These are phyloP conservation scores for Scaptomyza polygonia DNA, from an alignment of 2,888 invertebrate genomes.

Conservation along the genomic window DNA sequence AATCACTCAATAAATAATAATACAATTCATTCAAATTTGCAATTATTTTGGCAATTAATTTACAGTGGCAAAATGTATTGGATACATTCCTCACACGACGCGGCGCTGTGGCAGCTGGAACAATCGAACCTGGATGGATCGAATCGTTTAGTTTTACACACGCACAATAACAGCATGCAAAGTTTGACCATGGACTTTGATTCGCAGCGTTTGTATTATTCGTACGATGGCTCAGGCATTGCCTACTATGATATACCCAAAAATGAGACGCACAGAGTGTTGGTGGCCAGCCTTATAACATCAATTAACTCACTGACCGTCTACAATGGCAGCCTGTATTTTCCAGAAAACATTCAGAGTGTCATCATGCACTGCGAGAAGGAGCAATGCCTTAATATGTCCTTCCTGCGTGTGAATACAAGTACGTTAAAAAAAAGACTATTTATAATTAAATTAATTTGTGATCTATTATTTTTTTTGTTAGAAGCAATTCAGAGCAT, in stretches of 20 bases:
- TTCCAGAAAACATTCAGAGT: conserved; percentile 88
- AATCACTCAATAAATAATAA: neutral
- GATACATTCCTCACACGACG: conserved; percentile 85
- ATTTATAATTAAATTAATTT: neutral
- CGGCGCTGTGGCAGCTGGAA: conserved; percentile 85
- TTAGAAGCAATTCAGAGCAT: conserved; percentile 88
- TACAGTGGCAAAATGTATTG: conserved; percentile 86
- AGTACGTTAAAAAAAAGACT: conserved; percentile 65
- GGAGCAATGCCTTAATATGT: conserved; percentile 84
- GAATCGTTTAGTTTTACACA: conserved; percentile 80
- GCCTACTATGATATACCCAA: conserved; percentile 87
- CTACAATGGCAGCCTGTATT: conserved; percentile 87
- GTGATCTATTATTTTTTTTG: neutral
- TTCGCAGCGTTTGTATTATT: conserved; percentile 89
- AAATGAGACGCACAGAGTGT: conserved; percentile 76
- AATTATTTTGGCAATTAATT: neutral
- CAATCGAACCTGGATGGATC: conserved; percentile 89
- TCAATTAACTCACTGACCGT: conserved; percentile 87
- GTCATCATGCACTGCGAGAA: conserved; percentile 88
- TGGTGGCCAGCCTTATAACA: conserved; percentile 81
- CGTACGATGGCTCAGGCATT: conserved; percentile 86
- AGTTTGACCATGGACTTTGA: conserved; percentile 88
- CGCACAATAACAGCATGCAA: conserved; percentile 81
- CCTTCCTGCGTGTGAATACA: conserved; percentile 87
- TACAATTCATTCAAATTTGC: too few species aligned